Base-by-base conservation (phyloP, 2,113 vertebrate genomes). In the Mobula hypostoma region DNA sequence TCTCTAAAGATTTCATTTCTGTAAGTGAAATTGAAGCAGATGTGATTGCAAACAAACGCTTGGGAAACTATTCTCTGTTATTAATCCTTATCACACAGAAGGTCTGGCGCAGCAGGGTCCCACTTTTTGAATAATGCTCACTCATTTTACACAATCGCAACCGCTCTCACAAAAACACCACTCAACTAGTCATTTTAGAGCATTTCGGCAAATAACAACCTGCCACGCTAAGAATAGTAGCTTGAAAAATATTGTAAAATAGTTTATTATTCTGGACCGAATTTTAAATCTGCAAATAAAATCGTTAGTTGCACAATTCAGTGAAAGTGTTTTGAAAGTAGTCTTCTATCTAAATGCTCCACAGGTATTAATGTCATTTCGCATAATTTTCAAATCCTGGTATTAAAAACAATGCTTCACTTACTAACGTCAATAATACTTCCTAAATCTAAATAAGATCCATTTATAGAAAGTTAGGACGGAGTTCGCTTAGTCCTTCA, bases 111-210 rank as follows among this genome's bases (percentile, higher is more conserved):
- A 90, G 85, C 85, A 32, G 85, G 85, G 58, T 66, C 85, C 85
- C 85, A 66, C 29, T 90, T 90, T 90, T 90, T 90, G 85, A 90
- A 90, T 90, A 90, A 90, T 90, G 85, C 85, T 90, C 85, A 90
- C 61, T 90, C 85, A 66, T 66, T 66, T 66, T 66, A 90, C 61
- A 90, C 85, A 90, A 90, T 32, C 61, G 61, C 58, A 90, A 90
- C 61, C 14, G 85, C 61, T 90, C 61, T 90, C 85, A 32, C 58
- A 63, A 66, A 66, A n/a, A 27, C n/a, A 66, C 29, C 85, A 66
- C 61, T 90, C 85, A 90, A 90, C 85, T 32, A 66, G 85, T 90
- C 61, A 90, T 36, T 66, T 61, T 19, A 32, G 29, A 90, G 61
- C 61, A 66, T 32, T 48, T 66, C 61, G 29, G 12, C 85, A 66